Percentiles rank a stretch among this genome's conserved stretches.
Evolutionary conservation across 1,140 invertebrate genomes (phyloP).

Genomic region (Ceratosolen fusciceps): DNA sequence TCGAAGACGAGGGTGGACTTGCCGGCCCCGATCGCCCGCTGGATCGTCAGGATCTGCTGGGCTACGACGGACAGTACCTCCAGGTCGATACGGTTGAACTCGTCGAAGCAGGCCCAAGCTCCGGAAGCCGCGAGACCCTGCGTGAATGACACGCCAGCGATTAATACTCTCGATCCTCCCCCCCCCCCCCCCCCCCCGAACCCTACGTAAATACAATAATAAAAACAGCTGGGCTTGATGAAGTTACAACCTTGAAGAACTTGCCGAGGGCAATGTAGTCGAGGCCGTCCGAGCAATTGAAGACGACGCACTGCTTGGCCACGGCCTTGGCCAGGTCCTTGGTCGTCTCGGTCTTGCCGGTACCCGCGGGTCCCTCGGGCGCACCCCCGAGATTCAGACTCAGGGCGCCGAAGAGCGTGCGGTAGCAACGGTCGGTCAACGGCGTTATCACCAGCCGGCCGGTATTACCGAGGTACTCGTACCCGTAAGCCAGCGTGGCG

Average conservation of each 20-base stretch:
- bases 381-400: constrained; percentile 89
- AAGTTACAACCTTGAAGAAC: constrained; percentile 89
- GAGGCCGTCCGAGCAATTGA: constrained; percentile 94
- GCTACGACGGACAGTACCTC: constrained; percentile 94
- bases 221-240: too few species aligned
- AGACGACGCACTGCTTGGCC: constrained; percentile 96
- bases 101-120: constrained; percentile 98
- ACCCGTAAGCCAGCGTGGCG: constrained; percentile 90
- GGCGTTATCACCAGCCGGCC: constrained; percentile 90
- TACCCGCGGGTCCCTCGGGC: constrained; percentile 94
- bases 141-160: too few species aligned
- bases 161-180: too few species aligned
- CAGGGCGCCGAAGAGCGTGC: constrained; percentile 92
- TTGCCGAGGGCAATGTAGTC: constrained; percentile 95
- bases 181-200: too few species aligned
- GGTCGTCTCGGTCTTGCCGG: constrained; percentile 96
- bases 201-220: too few species aligned
- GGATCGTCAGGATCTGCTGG: constrained; percentile 86
- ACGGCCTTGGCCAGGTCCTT: constrained; percentile 97
- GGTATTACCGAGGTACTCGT: constrained; percentile 94
- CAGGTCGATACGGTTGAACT: constrained; percentile 90
- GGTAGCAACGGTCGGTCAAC: constrained; percentile 89
- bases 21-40: constrained; percentile 84
- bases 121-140: constrained; percentile 93
- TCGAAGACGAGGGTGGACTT: constrained; percentile 86